These are phyloP conservation scores for Laspeyria flexula DNA, from an alignment of 2,888 invertebrate species.

Conservation along the genomic window DNA sequence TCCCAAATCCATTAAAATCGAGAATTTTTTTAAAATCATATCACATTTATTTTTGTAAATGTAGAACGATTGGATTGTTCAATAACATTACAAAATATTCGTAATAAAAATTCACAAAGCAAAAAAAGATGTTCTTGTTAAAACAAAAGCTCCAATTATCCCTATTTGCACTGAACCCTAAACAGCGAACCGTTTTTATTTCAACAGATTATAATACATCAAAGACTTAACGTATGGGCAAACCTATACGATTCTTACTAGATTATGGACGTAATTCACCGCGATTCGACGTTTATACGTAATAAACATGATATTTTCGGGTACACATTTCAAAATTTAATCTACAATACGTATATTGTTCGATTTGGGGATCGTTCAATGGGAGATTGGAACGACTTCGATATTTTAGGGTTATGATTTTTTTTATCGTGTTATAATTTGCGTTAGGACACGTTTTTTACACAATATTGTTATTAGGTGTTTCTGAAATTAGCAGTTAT, in stretches of 20 bases:
- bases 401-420: conserved; percentile 8
- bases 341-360: conserved; percentile 43
- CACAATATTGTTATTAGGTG: not conserved
- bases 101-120: not conserved
- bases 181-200: conserved; percentile 64
- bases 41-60: not conserved
- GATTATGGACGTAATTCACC: conserved; percentile 68
- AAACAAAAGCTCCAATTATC: conserved; percentile 19
- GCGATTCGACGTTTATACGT: conserved; percentile 66
- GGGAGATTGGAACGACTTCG: conserved; percentile 17
- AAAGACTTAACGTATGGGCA: conserved; percentile 70
- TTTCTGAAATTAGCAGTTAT: too few relatives aligned
- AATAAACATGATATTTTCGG: conserved; percentile 75
- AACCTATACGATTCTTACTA: conserved; percentile 61
- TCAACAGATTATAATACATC: conserved; percentile 76
- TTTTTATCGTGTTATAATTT: conserved; percentile 14
- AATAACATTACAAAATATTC: not conserved
- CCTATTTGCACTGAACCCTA: conserved; percentile 55
- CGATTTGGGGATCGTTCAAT: conserved; percentile 35
- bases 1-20: too few relatives aligned
- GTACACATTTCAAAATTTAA: conserved; percentile 51
- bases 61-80: not conserved
- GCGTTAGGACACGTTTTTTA: not conserved
- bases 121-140: conserved; percentile 1
- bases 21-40: too few relatives aligned